Evolutionary conservation across 92 coral and sea anemone species (phyloP), one percentile per base, ranked within the genome.

Genomic region (Ricordea florida): DNA sequence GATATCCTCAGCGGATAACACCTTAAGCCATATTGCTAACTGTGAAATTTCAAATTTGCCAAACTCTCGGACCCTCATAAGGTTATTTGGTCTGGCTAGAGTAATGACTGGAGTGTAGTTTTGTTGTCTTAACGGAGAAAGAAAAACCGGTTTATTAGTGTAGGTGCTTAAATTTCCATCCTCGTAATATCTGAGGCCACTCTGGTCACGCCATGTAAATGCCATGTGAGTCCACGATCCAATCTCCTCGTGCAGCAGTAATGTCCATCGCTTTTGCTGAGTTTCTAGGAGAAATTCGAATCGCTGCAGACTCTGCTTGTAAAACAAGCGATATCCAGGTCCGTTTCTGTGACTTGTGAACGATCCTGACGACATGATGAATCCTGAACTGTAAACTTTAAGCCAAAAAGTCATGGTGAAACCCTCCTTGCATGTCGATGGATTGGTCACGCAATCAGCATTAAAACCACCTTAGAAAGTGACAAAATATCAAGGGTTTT

Each of bases 371-470:
- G 96, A 92, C 87, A 96, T 81, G 7, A 96, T 89, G 68, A 61
- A 89, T 30, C 97, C 99, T 4, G 90, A 51, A 14, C 92, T 69
- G 46, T 78, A 72, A 22, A 87, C 87, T 63, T 80, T 93, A n/a
- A 96, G 80, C 99, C 99, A 96, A 77, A 96, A 96, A 3, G 88
- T 66, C 36, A 96, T 52, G 8, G 99, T 88, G 32, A 96, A 92
- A 22, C 99, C 99, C 4, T 92, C 78, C 14, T 43, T 58, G 25
- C 99, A 96, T 1, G 69, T 49, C 2, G 92, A 77, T 55, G 99
- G 99, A 56, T 82, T 80, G 20, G 97, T 92, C 34, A 93, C 94
- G 44, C 99, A 96, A 66, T 96, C 99, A 11, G 87, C 80, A 53
- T 85, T 89, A 57, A 96, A 83, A 47, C 97, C 93, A 68, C 91